Evolutionary conservation across 2,113 vertebrate genomes (phyloP), one percentile per base, ranked within the genome.

Genomic region (Phylloscopus whistleri): DNA sequence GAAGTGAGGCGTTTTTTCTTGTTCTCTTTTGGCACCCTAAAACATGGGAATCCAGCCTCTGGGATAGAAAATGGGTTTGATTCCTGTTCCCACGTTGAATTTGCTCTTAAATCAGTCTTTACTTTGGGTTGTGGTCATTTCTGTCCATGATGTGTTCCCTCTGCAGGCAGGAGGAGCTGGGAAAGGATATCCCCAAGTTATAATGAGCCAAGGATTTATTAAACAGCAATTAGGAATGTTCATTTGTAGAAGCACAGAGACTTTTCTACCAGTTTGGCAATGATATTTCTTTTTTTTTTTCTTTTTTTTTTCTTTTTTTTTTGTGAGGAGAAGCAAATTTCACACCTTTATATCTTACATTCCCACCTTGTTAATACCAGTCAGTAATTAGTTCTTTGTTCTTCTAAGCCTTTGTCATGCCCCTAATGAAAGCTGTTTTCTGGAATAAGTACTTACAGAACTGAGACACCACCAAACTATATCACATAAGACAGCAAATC

Each of bases 1-100:
- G 98, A 99, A 98, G 99, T 99, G 96, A 98, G 96, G 37, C 7
- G 0, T 87, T 94, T 94, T 73, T 73, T 51, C 30, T 67, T 70
- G 11, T 55, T 90, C 28, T 91, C 14, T 59, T 74, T 69, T 48
- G 60, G 15, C 16, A 4, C 5, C 18, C 20, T 44, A 15, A 55
- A 35, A 8, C n/a, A 3, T 5, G 26, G 27, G n/a, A 41, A 81
- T 56, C 2, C 26, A 24, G 27, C 19, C 52, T 46, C 18, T 53
- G 67, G 44, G 56, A 2, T 44, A 37, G 76, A 58, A 77, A 60
- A 11, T 28, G 30, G 13, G 24, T 78, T 80, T 75, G 66, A 51
- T 37, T 52, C 22, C 2, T 48, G 46, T 78, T 91, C 24, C 51
- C 19, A 3, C 30, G 21, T 66, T 39, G 28, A 81, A 55, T 70